phyloP scores from a whole-genome alignment of 2,888 invertebrate genomes.

The Macrosiphum euphorbiae region DNA sequence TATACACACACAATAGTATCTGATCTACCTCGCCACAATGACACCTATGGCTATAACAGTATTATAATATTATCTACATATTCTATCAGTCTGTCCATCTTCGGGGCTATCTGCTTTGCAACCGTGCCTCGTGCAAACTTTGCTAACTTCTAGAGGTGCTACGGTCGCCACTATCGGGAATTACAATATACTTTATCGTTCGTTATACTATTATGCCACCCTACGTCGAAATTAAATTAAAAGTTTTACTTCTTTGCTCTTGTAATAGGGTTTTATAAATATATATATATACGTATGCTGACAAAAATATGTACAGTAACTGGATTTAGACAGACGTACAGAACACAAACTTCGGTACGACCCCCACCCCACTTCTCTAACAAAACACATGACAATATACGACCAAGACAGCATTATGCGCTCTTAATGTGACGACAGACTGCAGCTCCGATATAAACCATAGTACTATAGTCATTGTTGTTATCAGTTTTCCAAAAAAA shows the following conservation, averaged over 20 bases:
- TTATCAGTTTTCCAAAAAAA: neutral
- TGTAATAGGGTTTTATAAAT: neutral
- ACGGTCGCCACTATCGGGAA: neutral
- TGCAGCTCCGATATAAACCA: neutral
- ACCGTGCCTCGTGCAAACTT: neutral
- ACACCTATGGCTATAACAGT: neutral
- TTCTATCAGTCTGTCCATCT: neutral
- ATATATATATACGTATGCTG: neutral
- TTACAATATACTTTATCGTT: neutral
- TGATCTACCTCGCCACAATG: neutral
- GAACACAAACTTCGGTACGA: neutral
- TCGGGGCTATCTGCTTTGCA: neutral
- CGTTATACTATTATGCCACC: neutral
- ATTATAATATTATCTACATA: neutral
- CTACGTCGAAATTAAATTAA: constrained; percentile 15
- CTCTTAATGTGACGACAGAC: neutral
- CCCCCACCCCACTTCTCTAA: neutral
- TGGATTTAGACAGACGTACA: neutral
- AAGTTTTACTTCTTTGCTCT: neutral
- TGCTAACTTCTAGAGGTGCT: neutral
- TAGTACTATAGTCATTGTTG: too few species aligned
- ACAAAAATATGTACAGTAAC: neutral
- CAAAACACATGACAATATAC: neutral
- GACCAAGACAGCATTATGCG: neutral
- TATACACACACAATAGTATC: neutral